These are phyloP conservation scores for Phortica okadai DNA, from an alignment of 2,888 invertebrate species.

Conservation along the genomic window DNA sequence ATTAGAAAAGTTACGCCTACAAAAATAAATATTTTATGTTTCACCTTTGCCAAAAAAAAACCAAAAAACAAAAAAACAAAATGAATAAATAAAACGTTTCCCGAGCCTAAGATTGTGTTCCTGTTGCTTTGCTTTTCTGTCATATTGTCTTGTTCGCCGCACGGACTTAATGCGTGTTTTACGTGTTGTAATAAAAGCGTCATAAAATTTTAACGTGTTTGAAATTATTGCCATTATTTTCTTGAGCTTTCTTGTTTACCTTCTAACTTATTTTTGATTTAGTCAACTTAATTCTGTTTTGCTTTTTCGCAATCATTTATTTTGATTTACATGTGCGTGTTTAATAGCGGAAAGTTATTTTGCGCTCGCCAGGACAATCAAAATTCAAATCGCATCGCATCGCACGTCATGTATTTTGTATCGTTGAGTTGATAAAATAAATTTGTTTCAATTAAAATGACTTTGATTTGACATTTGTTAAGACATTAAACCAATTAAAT, in stretches of 20 bases:
- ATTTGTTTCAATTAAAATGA: too few species aligned
- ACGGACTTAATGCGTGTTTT: slow-evolving; percentile 25
- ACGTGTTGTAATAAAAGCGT: slow-evolving; percentile 26
- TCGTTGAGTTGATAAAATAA: too few species aligned
- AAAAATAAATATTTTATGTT: too few species aligned
- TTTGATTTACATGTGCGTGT: slow-evolving; percentile 12
- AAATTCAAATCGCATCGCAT: background rate
- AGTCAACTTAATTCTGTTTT: background rate
- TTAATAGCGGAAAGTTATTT: slow-evolving; percentile 25
- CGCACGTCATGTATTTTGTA: background rate
- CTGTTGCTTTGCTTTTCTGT: slow-evolving; percentile 1
- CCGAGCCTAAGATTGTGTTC: background rate
- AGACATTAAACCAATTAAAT: too few species aligned
- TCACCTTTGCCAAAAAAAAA: too few species aligned
- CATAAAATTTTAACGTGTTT: slow-evolving; percentile 32
- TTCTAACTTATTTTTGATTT: background rate
- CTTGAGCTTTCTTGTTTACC: background rate
- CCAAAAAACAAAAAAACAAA: background rate
- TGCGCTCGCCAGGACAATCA: background rate
- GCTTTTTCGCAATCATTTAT: background rate
- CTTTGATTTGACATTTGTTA: too few species aligned
- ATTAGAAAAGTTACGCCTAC: too few species aligned
- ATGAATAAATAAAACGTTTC: background rate
- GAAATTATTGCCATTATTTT: slow-evolving; percentile 32
- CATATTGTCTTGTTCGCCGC: slow-evolving; percentile 5